phyloP scores from a whole-genome alignment of 2,888 invertebrate genomes.

The Catocala fraxini region DNA sequence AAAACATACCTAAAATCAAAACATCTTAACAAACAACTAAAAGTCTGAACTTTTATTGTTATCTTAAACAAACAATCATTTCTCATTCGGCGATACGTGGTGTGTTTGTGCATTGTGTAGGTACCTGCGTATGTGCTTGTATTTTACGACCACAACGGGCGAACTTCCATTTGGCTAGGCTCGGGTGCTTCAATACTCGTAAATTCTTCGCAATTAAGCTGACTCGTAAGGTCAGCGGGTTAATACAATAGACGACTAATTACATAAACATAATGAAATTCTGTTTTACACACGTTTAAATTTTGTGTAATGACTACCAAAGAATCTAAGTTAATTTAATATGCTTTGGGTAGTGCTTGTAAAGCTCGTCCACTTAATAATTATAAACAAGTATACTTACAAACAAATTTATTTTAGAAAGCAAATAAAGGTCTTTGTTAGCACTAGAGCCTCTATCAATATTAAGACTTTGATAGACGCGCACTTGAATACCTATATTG shows the following conservation, averaged over 20 bases:
- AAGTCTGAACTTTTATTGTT: conserved; percentile 1
- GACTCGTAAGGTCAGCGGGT: conserved; percentile 44
- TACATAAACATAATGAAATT: conserved; percentile 36
- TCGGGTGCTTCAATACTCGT: conserved; percentile 48
- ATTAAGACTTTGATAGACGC: too few species aligned
- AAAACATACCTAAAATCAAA: too few species aligned
- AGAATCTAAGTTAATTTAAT: not conserved
- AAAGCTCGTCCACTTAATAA: too few species aligned
- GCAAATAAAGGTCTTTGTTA: too few species aligned
- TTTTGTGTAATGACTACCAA: conserved; percentile 27
- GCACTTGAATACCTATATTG: too few species aligned
- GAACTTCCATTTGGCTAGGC: conserved; percentile 44
- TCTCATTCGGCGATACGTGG: not conserved
- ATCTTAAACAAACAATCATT: conserved; percentile 5
- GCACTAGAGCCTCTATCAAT: too few species aligned
- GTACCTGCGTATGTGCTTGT: conserved; percentile 1
- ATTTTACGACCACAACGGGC: conserved; percentile 34
- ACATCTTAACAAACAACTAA: not conserved
- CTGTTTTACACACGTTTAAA: conserved; percentile 38
- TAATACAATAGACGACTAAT: conserved; percentile 43
- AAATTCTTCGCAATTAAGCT: conserved; percentile 57
- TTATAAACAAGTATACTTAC: too few species aligned
- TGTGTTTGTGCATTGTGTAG: not conserved
- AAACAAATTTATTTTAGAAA: too few species aligned
- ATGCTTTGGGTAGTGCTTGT: too few species aligned